A percentile compares a stretch with the other conserved stretches of the same genome.
phyloP scores from a whole-genome alignment of 2,797 vertebrate species.

The Cirrhinus molitorella region DNA sequence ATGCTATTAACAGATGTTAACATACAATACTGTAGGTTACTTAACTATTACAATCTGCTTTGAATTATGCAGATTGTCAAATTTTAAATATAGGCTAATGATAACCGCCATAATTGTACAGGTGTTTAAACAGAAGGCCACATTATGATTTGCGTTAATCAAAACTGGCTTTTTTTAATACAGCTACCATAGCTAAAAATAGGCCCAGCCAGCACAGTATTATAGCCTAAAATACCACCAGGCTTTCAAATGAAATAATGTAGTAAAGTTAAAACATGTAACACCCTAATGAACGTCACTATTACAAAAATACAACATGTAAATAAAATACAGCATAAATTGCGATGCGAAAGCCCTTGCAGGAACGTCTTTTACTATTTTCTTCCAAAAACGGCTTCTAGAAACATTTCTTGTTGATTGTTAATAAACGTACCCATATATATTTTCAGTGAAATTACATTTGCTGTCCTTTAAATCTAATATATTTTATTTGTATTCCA shows the following conservation, averaged over 20 bases:
- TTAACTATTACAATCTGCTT: not conserved
- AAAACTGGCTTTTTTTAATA: not conserved
- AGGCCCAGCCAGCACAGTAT: not conserved
- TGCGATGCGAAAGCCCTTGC: not conserved
- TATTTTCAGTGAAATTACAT: not conserved
- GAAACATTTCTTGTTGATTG: not conserved
- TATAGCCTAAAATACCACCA: not conserved
- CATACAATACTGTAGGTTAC: not conserved
- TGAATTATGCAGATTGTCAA: not conserved
- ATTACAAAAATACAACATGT: not conserved
- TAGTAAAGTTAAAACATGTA: not conserved
- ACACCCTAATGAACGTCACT: not conserved
- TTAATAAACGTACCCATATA: not conserved
- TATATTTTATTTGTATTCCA: not conserved
- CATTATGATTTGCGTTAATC: not conserved
- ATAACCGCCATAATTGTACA: not conserved
- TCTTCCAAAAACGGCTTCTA: not conserved
- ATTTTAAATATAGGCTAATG: not conserved
- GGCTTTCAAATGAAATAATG: not conserved
- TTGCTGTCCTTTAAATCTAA: not conserved
- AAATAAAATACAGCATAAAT: not conserved
- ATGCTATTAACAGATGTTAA: not conserved
- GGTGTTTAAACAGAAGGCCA: not conserved
- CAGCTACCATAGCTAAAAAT: not conserved
- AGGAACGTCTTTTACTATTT: not conserved